Evolutionary conservation across 2,797 vertebrate genomes (phyloP), one percentile per base, ranked within the genome.

Genomic region (Synanceia verrucosa): DNA sequence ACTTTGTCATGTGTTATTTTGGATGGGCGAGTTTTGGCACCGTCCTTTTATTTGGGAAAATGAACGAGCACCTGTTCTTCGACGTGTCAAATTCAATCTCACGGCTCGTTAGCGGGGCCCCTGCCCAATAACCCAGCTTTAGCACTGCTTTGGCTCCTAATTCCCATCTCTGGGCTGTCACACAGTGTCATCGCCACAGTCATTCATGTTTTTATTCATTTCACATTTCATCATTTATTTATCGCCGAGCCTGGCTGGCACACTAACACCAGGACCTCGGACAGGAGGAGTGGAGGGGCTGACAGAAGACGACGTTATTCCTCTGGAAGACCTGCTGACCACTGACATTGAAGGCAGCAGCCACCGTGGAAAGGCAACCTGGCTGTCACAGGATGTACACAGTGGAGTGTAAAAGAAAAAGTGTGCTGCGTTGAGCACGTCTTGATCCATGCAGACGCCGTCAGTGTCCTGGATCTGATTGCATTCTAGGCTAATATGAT

Each of bases 141-240:
- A 92, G 88, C 71, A 74, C 83, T 75, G 84, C 91, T 94, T 92
- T 91, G 92, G 85, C 89, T 91, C 88, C 92, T 95, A 92, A 94
- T 94, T 93, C 91, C 90, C 91, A 91, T 93, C 93, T 94, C 92
- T 91, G 86, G 83, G 91, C 88, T 93, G 94, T 93, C 93, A 93
- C 88, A 85, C 89, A 66, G 89, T 88, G 90, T 93, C 94, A 92
- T 77, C 81, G 76, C 87, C 82, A 77, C 85, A 93, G 91, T 92
- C 90, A 90, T 91, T 93, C 90, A 92, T 91, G 89, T 92, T 92
- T 92, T 93, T 92, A 94, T 93, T 93, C 88, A 93, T 94, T 92
- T 92, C 86, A 91, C 90, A 88, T 91, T 91, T 91, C 89, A 89
- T 93, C 84, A 92, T 92, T 93, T 94, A 92, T 94, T 92, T 88